A percentile compares a stretch with the other conserved stretches of the same genome.
These are phyloP conservation scores for Poecilobothrus nobilitatus DNA, from an alignment of 2,888 invertebrate species.

Conservation along the genomic window DNA sequence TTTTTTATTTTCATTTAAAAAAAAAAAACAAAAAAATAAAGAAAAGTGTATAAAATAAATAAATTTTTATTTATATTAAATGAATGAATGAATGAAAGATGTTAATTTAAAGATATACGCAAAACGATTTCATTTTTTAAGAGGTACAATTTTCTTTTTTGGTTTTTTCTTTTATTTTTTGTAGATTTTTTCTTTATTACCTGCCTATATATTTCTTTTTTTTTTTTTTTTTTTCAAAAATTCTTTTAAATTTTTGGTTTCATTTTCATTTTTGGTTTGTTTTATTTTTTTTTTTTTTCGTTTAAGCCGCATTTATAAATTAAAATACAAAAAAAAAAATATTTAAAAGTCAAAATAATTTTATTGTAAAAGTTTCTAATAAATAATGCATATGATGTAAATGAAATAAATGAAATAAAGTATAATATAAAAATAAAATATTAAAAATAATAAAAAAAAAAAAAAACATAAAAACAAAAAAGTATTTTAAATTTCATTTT, in stretches of 20 bases:
- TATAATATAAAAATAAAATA: neutral
- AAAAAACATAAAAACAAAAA: neutral
- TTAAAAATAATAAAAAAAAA: neutral
- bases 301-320: neutral
- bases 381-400: neutral
- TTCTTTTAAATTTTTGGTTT: too few species aligned
- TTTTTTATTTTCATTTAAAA: too few species aligned
- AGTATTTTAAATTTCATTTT: neutral
- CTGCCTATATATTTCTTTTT: too few species aligned
- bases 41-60: too few species aligned
- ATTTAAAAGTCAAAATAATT: too few species aligned
- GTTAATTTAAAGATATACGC: slow-evolving; percentile 9
- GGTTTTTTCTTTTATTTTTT: too few species aligned
- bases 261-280: too few species aligned
- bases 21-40: too few species aligned
- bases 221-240: too few species aligned
- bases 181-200: too few species aligned
- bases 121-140: neutral
- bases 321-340: neutral
- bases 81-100: slow-evolving; percentile 22
- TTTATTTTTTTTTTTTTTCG: neutral
- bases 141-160: too few species aligned
- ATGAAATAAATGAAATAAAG: slow-evolving; percentile 3
- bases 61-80: slow-evolving; percentile 17
- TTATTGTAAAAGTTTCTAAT: neutral